Evolutionary conservation across 1,140 invertebrate species (phyloP).

Genomic region (Drosophila pseudoobscura): DNA sequence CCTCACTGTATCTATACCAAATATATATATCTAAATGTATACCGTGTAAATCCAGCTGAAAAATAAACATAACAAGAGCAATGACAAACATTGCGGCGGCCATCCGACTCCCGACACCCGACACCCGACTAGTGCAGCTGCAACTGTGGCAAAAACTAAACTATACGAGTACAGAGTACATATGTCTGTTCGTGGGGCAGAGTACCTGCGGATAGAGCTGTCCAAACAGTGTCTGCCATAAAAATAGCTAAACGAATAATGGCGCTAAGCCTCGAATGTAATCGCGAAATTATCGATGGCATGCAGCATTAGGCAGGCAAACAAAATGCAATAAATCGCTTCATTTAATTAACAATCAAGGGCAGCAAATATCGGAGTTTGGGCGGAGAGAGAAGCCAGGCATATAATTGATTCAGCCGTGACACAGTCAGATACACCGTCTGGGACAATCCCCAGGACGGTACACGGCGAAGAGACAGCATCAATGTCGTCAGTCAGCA

Average conservation of each 20-base stretch:
- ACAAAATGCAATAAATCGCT: slow-evolving; percentile 45
- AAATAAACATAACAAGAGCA: slow-evolving; percentile 41
- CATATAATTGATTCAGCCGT: slow-evolving; percentile 74
- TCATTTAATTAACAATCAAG: slow-evolving; percentile 50
- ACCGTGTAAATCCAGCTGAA: slow-evolving; percentile 20
- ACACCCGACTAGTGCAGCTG: slow-evolving; percentile 43
- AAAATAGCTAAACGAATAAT: slow-evolving; percentile 17
- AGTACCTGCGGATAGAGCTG: slow-evolving; percentile 21
- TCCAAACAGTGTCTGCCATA: slow-evolving; percentile 23
- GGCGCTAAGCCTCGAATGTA: slow-evolving; percentile 23
- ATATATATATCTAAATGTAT: slow-evolving; percentile 5
- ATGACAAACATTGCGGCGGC: slow-evolving; percentile 9
- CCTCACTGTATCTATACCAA: slow-evolving; percentile 15
- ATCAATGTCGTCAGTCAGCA: slow-evolving; percentile 32
- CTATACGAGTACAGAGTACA: background rate
- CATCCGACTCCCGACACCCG: slow-evolving; percentile 8
- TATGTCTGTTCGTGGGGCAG: background rate
- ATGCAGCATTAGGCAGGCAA: slow-evolving; percentile 25
- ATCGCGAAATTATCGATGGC: slow-evolving; percentile 22
- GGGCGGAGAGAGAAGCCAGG: slow-evolving; percentile 24
- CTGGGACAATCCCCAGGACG: slow-evolving; percentile 2
- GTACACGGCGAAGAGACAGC: slow-evolving; percentile 8
- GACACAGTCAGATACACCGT: slow-evolving; percentile 37
- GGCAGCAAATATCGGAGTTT: slow-evolving; percentile 2
- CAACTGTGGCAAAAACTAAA: slow-evolving; percentile 38